A percentile compares a stretch with the other conserved stretches of the same genome.
Conservation (phyloP, 2,888 invertebrate genomes). For the Alloplasta piceator region DNA sequence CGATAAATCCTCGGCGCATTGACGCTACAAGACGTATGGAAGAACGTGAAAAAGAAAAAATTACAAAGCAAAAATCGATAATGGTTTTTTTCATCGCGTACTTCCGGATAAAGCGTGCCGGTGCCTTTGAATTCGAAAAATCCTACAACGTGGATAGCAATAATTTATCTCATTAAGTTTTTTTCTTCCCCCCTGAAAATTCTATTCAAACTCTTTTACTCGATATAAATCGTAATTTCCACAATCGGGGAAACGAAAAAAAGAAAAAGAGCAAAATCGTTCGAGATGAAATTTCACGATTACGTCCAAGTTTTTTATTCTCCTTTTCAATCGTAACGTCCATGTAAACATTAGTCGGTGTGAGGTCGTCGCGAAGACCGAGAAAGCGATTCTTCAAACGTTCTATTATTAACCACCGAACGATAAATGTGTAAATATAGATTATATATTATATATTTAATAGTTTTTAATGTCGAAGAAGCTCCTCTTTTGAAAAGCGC, state of each 20-base stretch:
- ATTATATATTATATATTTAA: slow-evolving; percentile 55
- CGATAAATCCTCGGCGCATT: slow-evolving; percentile 25
- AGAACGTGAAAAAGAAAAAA: slow-evolving; percentile 60
- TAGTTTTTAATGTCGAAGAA: slow-evolving; percentile 49
- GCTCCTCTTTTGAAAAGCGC: slow-evolving; percentile 65
- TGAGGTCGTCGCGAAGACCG: slow-evolving; percentile 24
- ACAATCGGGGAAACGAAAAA: neutral
- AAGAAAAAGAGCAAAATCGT: neutral
- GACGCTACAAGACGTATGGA: slow-evolving; percentile 31
- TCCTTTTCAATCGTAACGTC: slow-evolving; percentile 8
- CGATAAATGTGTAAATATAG: slow-evolving; percentile 56
- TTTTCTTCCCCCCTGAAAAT: slow-evolving; percentile 29
- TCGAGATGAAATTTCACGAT: slow-evolving; percentile 11
- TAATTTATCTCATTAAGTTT: slow-evolving; percentile 59
- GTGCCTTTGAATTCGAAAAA: slow-evolving; percentile 71
- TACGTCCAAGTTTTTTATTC: slow-evolving; percentile 6
- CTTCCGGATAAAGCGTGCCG: slow-evolving; percentile 69
- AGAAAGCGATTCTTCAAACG: slow-evolving; percentile 49
- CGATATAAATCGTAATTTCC: neutral
- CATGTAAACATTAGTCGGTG: slow-evolving; percentile 11
- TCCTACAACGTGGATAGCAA: slow-evolving; percentile 69
- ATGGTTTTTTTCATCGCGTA: slow-evolving; percentile 36
- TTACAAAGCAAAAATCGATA: slow-evolving; percentile 36
- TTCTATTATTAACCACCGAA: slow-evolving; percentile 58
- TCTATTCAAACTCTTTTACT: slow-evolving; percentile 25